Base-by-base conservation (phyloP, 2,113 vertebrate species). In the Tiliqua scincoides region DNA sequence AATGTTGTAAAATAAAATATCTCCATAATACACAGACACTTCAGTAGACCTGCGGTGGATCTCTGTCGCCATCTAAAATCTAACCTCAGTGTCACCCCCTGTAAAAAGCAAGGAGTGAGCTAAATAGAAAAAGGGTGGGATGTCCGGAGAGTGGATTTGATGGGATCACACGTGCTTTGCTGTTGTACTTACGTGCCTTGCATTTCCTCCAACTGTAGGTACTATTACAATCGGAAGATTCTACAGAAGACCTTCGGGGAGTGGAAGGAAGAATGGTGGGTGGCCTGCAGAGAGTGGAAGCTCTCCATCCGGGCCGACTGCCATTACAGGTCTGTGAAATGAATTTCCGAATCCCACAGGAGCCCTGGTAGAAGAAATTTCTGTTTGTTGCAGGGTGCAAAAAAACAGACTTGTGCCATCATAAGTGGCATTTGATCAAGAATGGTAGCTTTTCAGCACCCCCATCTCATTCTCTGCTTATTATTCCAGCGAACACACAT, bases 221-320 rank as follows among this genome's bases (percentile, higher is more conserved):
- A 61, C 75, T 95, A 98, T 89, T 94, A 95, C 90, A 78, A 93
- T 68, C 95, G 82, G 3, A 92, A 89, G 76, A 52, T 97, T 30
- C 88, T 99, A 30, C 94, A 68, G 65, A 97, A 91, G 88, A 65
- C 93, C 62, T 97, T 98, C 85, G 93, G 82, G 48, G 93, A 89
- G 65, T 99, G 98, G 98, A 97, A 91, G 86, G 97, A 97, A n/a
- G 96, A 98, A 81, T 97, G 97, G 97, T 98, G 98, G 98, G 79
- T 92, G 10, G 91, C 91, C 74, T 94, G 96, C 85, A 96, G 94
- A 82, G 98, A 98, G 75, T 97, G 97, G 97, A 95, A 97, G 72
- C 95, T 98, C 6, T 90, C 82, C 11, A 71, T 98, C 86, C 94
- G 97, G 85, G 98, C 98, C 5, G 96, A 97, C 35, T 98, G 95